Evolutionary conservation across 2,113 vertebrate species (phyloP).

Genomic region (Azemiops feae): DNA sequence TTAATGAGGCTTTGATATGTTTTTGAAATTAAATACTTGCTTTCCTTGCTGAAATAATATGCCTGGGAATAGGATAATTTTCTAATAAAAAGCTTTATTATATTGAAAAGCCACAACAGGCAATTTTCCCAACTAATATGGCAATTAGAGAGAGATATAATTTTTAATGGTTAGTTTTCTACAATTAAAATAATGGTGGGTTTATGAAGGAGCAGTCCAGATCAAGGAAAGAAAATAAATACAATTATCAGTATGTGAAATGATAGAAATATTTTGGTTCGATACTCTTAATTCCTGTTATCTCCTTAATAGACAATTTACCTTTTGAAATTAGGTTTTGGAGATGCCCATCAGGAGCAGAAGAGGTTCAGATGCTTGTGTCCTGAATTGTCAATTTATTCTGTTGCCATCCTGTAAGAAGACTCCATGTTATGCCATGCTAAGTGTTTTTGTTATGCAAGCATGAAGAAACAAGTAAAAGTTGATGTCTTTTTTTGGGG

Average conservation of each 20-base stretch:
- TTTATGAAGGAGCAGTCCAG: background rate
- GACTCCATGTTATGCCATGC: background rate
- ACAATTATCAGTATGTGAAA: background rate
- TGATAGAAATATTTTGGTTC: conserved; percentile 6
- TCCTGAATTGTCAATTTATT: background rate
- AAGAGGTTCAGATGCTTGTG: background rate
- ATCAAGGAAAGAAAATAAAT: background rate
- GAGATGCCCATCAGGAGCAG: background rate
- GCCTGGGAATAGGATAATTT: background rate
- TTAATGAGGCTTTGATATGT: background rate
- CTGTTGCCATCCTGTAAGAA: background rate
- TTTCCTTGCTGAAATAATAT: background rate
- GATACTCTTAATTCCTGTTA: background rate
- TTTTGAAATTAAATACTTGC: conserved; percentile 5
- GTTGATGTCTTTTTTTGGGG: background rate
- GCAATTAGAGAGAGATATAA: background rate
- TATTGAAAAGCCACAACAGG: background rate
- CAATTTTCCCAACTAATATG: background rate
- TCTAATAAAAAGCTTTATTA: rapidly evolving
- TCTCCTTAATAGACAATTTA: background rate
- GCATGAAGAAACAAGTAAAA: background rate
- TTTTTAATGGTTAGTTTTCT: background rate
- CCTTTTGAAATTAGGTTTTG: background rate
- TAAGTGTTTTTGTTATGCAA: background rate
- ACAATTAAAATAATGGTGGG: background rate